Base-by-base conservation (phyloP, 2,888 invertebrate genomes). In the Campoplex capitator region DNA sequence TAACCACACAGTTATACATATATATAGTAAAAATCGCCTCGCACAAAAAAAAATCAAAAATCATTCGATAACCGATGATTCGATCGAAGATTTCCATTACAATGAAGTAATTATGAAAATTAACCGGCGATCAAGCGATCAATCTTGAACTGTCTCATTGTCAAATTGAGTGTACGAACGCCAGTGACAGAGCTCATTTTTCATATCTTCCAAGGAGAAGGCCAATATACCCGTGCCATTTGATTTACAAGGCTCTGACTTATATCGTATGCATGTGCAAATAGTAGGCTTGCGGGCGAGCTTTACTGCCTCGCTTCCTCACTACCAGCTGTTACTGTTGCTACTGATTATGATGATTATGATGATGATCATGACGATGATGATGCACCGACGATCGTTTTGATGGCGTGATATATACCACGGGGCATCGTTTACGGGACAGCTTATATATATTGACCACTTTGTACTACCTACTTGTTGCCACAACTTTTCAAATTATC, bases 201-300 rank as follows among this genome's bases (percentile, higher is more conserved):
- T 56, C 16, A 23, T 38, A 16, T 13, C 38, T 32, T 4, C 42
- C 54, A 42, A 45, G 48, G 76, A 42, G n/a, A 54, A 16, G 32
- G 51, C 77, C 67, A 68, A 78, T 78, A 32, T 23, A 23, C 23
- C 78, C 42, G 78, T 58, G 42, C 4, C 56, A 42, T 58, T 79
- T 70, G 28, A 18, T 79, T 38, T 16, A 58, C 42, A 71, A 62
- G 32, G 48, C 42, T 23, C 23, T 75, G 42, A 23, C 56, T 28
- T 48, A 16, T 58, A 56, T 54, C 23, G 75, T 23, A 23, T 83
- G 56, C 48, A 48, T 77, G 45, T 67, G 90, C 88, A 88, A 84
- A 89, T 89, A 88, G 89, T 79, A 88, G 74, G 87, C 88, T 77
- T 67, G 75, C 86, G 88, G 86, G 90, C 89, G 89, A 91, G 58